Percentiles rank a stretch among this genome's conserved stretches.
phyloP scores from a whole-genome alignment of 2,888 invertebrate genomes.

The Strigamia crassipes region DNA sequence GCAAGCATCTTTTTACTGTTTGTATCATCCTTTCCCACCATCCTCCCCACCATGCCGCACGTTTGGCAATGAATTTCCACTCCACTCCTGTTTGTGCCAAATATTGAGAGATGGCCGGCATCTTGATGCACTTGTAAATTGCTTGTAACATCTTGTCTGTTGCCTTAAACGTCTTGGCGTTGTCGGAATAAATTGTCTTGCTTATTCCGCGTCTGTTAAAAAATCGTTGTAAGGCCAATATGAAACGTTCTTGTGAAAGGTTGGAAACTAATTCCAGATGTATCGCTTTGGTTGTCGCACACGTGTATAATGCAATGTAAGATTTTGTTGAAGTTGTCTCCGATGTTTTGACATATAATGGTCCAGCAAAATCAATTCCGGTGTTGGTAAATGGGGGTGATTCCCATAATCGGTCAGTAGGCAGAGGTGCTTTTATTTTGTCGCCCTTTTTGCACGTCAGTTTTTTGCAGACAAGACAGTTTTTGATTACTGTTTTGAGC shows the following conservation, averaged over 20 bases:
- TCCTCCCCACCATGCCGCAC: constrained; percentile 48
- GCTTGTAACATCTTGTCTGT: constrained; percentile 48
- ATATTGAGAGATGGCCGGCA: too few species aligned
- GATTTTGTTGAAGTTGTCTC: constrained; percentile 2
- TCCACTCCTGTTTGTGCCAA: constrained; percentile 8
- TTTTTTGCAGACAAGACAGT: constrained; percentile 14
- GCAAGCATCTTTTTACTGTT: constrained; percentile 39
- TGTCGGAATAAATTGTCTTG: constrained; percentile 25
- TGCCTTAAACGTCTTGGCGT: too few species aligned
- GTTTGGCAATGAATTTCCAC: constrained; percentile 47
- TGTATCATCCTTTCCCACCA: constrained; percentile 47
- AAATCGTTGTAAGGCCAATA: constrained; percentile 45
- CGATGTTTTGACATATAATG: constrained; percentile 43
- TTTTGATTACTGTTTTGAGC: not conserved
- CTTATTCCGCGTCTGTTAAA: constrained; percentile 15
- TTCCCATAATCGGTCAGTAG: constrained; percentile 33
- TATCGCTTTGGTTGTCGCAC: not conserved
- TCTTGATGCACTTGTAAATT: not conserved
- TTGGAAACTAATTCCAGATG: constrained; percentile 46
- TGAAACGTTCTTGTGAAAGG: constrained; percentile 41
- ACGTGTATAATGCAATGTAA: constrained; percentile 7
- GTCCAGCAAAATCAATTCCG: constrained; percentile 46
- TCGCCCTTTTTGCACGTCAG: not conserved
- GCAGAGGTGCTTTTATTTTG: constrained; percentile 29
- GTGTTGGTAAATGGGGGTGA: constrained; percentile 43